Percentiles rank a stretch among this genome's conserved stretches.
Conservation (phyloP, 1,140 invertebrate genomes). For the Yoshiicerus persimilis region DNA sequence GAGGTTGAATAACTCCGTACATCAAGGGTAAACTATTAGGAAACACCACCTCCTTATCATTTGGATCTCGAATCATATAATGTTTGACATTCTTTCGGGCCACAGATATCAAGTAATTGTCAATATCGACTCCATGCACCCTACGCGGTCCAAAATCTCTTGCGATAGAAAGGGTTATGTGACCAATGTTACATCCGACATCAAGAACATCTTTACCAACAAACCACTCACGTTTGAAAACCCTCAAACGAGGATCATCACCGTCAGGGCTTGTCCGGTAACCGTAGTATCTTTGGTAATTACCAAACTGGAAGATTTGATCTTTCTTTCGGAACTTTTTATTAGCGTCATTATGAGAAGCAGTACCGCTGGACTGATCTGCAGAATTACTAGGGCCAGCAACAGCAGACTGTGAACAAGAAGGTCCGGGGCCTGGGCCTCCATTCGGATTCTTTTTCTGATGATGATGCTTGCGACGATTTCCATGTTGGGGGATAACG, state of each 20-base stretch:
- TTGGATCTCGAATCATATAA: conserved; percentile 64
- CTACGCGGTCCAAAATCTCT: conserved; percentile 78
- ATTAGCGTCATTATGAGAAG: conserved; percentile 62
- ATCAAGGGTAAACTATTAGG: conserved; percentile 82
- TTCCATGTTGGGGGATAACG: conserved; percentile 50
- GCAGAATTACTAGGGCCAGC: not conserved
- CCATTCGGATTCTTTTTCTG: conserved; percentile 45
- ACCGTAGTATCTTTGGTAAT: conserved; percentile 96
- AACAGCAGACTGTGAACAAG: conserved; percentile 23
- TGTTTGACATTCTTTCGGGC: conserved; percentile 79
- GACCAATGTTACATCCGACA: conserved; percentile 96
- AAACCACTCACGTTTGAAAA: conserved; percentile 83
- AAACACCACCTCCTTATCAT: conserved; percentile 63
- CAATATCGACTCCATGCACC: conserved; percentile 94
- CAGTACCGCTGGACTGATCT: conserved; percentile 51
- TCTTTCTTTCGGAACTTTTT: conserved; percentile 57
- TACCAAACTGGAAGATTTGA: conserved; percentile 87
- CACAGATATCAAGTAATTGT: conserved; percentile 78
- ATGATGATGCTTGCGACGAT: conserved; percentile 52
- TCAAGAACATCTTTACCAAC: conserved; percentile 88
- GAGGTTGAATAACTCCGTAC: conserved; percentile 39
- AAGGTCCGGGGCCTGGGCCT: conserved; percentile 49
- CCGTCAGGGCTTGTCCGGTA: conserved; percentile 78
- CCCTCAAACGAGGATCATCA: conserved; percentile 76
- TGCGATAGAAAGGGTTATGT: conserved; percentile 80